These are phyloP conservation scores for Caenorhabditis sinica DNA, from an alignment of 2,888 invertebrate genomes.

Conservation along the genomic window DNA sequence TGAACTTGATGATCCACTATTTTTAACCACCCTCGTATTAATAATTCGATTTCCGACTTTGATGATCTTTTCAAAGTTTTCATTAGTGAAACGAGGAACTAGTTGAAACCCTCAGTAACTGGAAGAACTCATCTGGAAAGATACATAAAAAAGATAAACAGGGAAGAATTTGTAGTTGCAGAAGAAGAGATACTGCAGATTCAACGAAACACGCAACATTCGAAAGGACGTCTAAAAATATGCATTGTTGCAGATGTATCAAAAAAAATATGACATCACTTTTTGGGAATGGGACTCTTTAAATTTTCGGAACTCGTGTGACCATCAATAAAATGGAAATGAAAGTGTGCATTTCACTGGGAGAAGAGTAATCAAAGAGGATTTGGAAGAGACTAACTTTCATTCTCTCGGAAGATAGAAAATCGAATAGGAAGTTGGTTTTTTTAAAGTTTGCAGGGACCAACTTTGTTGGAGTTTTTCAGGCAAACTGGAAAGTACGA, in stretches of 20 bases:
- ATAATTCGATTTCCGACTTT: slow-evolving; percentile 7
- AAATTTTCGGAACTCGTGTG: slow-evolving; percentile 15
- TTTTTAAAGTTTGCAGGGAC: neutral
- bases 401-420: neutral
- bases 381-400: neutral
- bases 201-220: neutral
- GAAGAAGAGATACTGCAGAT: neutral
- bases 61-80: neutral
- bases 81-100: slow-evolving; percentile 14
- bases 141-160: neutral
- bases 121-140: slow-evolving; percentile 32
- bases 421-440: slow-evolving; percentile 2
- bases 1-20: slow-evolving; percentile 33
- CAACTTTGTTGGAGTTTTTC: no score
- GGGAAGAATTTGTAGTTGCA: slow-evolving; percentile 10
- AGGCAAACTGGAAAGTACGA: no score
- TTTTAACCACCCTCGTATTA: slow-evolving; percentile 1
- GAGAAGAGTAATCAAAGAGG: slow-evolving; percentile 8
- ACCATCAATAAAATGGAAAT: slow-evolving; percentile 8
- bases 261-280: slow-evolving; percentile 11
- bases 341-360: slow-evolving; percentile 2
- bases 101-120: neutral
- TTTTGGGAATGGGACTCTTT: neutral
- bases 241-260: neutral
- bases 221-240: slow-evolving; percentile 10